Conservation (phyloP, 2,113 vertebrate species). For the Oxyruncus cristatus region DNA sequence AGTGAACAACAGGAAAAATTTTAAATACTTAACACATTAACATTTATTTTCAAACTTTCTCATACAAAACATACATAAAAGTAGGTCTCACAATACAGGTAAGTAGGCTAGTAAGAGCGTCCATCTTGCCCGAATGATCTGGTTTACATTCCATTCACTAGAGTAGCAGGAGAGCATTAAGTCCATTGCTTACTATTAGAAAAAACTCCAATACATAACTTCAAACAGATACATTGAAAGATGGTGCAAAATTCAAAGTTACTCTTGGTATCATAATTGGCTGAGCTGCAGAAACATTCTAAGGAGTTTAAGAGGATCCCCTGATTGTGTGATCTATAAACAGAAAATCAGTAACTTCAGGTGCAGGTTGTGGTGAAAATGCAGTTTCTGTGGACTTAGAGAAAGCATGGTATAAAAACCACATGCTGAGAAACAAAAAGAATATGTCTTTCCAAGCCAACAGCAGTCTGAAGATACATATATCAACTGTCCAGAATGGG, state of each 20-base stretch:
- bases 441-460: not conserved
- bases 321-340: not conserved
- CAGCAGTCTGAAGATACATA: not conserved
- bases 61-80: not conserved
- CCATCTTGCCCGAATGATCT: not conserved
- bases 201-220: not conserved
- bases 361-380: not conserved
- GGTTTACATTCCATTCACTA: not conserved
- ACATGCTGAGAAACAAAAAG: not conserved
- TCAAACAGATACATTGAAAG: not conserved
- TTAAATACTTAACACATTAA: not conserved
- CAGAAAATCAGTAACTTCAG: not conserved
- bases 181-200: not conserved
- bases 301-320: not conserved
- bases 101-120: not conserved
- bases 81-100: not conserved
- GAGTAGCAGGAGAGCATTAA: not conserved
- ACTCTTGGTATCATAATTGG: not conserved
- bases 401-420: not conserved
- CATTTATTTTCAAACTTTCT: conserved; percentile 12
- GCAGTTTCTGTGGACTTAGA: not conserved
- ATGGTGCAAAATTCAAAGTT: not conserved
- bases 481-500: not conserved
- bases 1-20: not conserved
- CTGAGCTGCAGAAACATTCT: not conserved